Base-by-base conservation (phyloP, 2,113 vertebrate species). In the Pholis gunnellus region DNA sequence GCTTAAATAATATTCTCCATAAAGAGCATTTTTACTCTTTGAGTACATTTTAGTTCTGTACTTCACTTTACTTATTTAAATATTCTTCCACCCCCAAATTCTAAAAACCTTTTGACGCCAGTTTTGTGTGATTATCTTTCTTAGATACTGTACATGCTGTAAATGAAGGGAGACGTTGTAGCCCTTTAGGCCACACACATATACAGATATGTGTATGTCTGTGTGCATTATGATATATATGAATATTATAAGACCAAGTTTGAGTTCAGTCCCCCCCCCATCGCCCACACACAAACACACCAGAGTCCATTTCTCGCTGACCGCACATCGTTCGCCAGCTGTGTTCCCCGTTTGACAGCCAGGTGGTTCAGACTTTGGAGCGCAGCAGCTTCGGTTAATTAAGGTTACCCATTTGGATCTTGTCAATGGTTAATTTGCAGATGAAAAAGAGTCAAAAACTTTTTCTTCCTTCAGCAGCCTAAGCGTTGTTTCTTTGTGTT, bases 401-500 rank as follows among this genome's bases (percentile, higher is more conserved):
- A 89, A 88, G 75, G 89, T 84, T 84, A 82, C 82, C 70, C 63
- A 75, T 88, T 87, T 79, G 68, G 56, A 85, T 83, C 77, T 90
- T 83, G 87, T 85, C 87, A 89, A 36, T 87, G 79, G 72, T 65
- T 87, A 67, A 88, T 89, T 82, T 87, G 74, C 42, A 76, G 83
- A 79, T 73, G 71, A 79, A 86, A 84, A 84, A 52, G 56, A 82
- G 61, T 80, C 65, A 65, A 65, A 85, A 89, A 86, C 25, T 36
- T 88, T 48, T 71, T 75, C 65, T 38, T 42, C 42, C 64, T 68
- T 63, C 61, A 75, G 57, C 56, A 22, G 75, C 31, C 22, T 6
- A 31, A 76, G 50, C 22, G 52, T 79, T 77, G 72, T 83, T 11
- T 64, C 44, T 78, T 80, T 57, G 27, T 59, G 73, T 87, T 68